Percentiles rank a stretch among this genome's conserved stretches.
These are phyloP conservation scores for Machimus rusticus DNA, from an alignment of 2,888 invertebrate species.

Conservation along the genomic window DNA sequence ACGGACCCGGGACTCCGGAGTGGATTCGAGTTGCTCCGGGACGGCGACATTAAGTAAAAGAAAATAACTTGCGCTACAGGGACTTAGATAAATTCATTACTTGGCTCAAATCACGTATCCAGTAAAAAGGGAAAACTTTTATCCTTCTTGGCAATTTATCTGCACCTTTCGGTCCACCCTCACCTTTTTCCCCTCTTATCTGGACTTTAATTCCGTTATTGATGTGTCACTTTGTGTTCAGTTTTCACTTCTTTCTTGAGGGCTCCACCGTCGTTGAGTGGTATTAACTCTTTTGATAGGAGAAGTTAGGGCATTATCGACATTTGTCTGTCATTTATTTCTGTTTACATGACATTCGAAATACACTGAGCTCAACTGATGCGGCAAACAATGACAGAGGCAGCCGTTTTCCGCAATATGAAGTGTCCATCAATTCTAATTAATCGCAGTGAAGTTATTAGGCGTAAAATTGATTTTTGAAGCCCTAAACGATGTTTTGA, in stretches of 20 bases:
- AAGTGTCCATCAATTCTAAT: background rate
- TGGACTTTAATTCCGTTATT: slow-evolving; percentile 33
- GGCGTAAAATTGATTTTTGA: background rate
- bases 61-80: slow-evolving; percentile 38
- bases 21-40: background rate
- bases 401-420: background rate
- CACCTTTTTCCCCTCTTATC: background rate
- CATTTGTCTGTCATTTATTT: slow-evolving; percentile 10
- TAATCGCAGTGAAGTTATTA: background rate
- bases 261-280: background rate
- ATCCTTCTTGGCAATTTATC: slow-evolving; percentile 34
- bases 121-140: slow-evolving; percentile 32
- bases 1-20: background rate
- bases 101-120: slow-evolving; percentile 46
- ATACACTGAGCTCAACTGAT: background rate
- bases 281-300: slow-evolving; percentile 4
- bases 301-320: background rate
- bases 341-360: slow-evolving; percentile 11
- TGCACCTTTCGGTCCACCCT: slow-evolving; percentile 10
- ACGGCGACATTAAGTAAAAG: slow-evolving; percentile 3
- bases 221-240: slow-evolving; percentile 38
- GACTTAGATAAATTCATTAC: slow-evolving; percentile 47
- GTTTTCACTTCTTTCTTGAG: background rate
- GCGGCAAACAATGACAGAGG: background rate
- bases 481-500: background rate